These are phyloP conservation scores for Boulengeromyrus knoepffleri DNA, from an alignment of 2,113 vertebrate genomes.

Conservation along the genomic window DNA sequence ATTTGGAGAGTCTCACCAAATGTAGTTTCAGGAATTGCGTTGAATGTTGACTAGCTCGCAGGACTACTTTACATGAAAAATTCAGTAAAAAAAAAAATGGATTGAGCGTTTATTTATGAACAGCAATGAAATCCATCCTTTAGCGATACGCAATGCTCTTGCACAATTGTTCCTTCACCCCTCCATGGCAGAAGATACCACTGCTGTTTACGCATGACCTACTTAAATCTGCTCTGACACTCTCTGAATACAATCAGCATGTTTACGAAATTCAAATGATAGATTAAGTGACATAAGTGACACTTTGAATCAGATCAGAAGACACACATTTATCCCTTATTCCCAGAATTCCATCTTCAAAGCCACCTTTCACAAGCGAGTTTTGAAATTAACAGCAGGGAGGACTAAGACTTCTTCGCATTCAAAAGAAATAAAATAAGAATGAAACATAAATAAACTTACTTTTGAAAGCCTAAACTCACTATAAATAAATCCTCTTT, in stretches of 20 bases:
- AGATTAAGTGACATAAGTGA: constrained; percentile 2
- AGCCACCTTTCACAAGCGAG: not conserved
- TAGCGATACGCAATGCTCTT: not conserved
- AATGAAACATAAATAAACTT: not conserved
- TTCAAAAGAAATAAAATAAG: not conserved
- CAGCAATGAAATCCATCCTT: not conserved
- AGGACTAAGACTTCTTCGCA: not conserved
- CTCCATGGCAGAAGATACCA: not conserved
- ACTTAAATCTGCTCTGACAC: constrained; percentile 23
- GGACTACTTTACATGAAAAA: constrained; percentile 6
- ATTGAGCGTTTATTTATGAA: constrained; percentile 27
- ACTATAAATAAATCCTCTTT: not conserved
- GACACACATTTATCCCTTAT: constrained; percentile 1
- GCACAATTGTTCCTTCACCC: not conserved
- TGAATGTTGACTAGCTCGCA: not conserved
- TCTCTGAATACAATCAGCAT: constrained; percentile 15
- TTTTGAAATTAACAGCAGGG: not conserved
- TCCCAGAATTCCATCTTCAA: not conserved
- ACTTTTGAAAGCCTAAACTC: not conserved
- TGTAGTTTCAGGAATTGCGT: not conserved
- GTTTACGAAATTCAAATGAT: constrained; percentile 20
- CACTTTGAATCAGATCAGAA: constrained; percentile 10
- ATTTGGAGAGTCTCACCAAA: not conserved
- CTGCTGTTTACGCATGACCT: constrained; percentile 26
- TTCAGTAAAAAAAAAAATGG: constrained; percentile 18